A percentile compares a stretch with the other conserved stretches of the same genome.
Conservation (phyloP, 1,140 invertebrate genomes). For the Agraylea sexmaculata region DNA sequence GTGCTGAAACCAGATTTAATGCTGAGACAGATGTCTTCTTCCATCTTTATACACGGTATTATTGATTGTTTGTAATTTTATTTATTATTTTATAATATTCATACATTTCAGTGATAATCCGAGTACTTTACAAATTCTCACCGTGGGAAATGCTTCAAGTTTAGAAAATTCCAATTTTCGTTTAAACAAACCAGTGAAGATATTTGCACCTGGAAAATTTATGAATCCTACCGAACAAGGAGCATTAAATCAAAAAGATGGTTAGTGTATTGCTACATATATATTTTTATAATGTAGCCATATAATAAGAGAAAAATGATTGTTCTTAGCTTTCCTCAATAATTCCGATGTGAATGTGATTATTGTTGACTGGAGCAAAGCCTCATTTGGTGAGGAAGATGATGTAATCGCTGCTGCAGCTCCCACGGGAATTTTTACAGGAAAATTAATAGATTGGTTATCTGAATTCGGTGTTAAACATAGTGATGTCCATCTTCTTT, state of each 20-base stretch:
- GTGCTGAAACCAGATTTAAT: constrained; percentile 7
- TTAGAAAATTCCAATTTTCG: constrained; percentile 7
- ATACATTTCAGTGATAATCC: constrained; percentile 7
- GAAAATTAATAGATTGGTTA: constrained; percentile 28
- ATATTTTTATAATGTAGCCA: too few species aligned
- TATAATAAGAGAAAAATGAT: too few species aligned
- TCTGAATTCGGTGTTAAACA: constrained; percentile 22
- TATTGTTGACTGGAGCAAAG: constrained; percentile 17
- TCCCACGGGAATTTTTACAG: constrained; percentile 31
- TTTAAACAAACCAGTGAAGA: constrained; percentile 13
- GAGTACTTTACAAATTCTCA: constrained; percentile 4
- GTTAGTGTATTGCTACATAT: too few species aligned
- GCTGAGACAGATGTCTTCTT: constrained; percentile 11
- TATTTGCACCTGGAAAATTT: constrained; percentile 11
- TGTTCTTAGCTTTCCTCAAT: constrained; percentile 25
- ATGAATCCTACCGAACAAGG: not conserved
- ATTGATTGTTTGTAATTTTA: not conserved
- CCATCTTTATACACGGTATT: constrained; percentile 14
- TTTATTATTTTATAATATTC: not conserved
- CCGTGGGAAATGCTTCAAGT: constrained; percentile 4
- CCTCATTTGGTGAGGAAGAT: constrained; percentile 2
- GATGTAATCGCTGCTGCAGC: constrained; percentile 36
- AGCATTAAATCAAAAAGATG: constrained; percentile 5
- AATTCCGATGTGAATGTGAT: constrained; percentile 24
- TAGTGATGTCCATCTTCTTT: constrained; percentile 67